Conservation (phyloP, 2,797 vertebrate species). For the Phrynocephalus vlangalii region DNA sequence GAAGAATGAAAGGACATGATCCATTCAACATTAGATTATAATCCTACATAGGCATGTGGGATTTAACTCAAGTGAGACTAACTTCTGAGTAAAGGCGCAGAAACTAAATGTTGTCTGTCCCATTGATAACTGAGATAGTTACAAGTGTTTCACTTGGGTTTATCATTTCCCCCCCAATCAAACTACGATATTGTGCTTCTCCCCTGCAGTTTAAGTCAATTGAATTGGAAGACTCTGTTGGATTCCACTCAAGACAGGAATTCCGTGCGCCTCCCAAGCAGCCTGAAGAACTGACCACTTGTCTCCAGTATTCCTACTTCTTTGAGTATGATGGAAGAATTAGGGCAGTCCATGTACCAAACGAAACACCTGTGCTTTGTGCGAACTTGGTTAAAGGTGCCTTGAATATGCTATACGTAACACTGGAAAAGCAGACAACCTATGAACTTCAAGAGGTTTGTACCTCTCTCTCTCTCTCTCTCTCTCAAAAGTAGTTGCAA, state of each 20-base stretch:
- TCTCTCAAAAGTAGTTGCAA: neutral
- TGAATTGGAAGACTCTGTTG: neutral
- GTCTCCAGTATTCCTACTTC: neutral
- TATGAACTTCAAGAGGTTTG: neutral
- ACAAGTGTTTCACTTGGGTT: neutral
- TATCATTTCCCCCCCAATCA: neutral
- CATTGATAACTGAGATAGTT: neutral
- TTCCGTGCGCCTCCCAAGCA: neutral
- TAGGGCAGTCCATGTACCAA: neutral
- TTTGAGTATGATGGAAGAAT: neutral
- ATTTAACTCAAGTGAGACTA: neutral
- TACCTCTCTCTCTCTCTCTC: neutral
- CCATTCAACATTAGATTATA: neutral
- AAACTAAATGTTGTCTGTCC: neutral
- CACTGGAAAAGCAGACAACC: neutral
- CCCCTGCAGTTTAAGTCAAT: neutral
- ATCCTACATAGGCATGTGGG: neutral
- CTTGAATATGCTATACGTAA: neutral
- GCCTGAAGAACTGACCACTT: neutral
- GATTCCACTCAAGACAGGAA: neutral
- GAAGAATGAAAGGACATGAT: neutral
- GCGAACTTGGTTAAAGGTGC: neutral
- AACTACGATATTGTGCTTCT: neutral
- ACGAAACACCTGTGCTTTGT: neutral
- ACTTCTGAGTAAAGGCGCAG: neutral